phyloP scores from a whole-genome alignment of 1,140 invertebrate genomes.

The Megathymus violae region DNA sequence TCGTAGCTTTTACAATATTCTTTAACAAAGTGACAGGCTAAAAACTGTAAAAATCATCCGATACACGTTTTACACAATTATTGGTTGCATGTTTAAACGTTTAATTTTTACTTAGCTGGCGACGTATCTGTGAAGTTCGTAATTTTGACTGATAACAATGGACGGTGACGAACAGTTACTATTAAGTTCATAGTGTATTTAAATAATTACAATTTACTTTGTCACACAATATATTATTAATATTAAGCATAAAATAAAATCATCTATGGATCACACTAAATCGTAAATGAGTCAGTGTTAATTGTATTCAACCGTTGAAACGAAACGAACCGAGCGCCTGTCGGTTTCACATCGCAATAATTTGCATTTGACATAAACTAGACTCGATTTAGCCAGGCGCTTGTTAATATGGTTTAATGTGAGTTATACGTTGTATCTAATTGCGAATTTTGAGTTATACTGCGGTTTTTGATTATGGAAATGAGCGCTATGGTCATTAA shows the following conservation, averaged over 20 bases:
- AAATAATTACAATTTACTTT: too few species aligned
- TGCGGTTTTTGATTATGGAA: constrained; percentile 23
- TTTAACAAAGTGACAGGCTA: too few species aligned
- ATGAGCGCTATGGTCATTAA: constrained; percentile 24
- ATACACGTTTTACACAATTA: too few species aligned
- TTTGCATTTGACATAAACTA: constrained; percentile 33
- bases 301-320: constrained; percentile 20
- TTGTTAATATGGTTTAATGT: constrained; percentile 23
- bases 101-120: too few species aligned
- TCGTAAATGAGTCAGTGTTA: constrained; percentile 11
- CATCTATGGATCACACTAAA: constrained; percentile 9
- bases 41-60: too few species aligned
- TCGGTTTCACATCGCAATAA: constrained; percentile 31
- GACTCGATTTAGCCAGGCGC: constrained; percentile 31
- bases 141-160: too few species aligned
- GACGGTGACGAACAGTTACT: too few species aligned
- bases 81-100: too few species aligned
- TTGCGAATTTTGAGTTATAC: constrained; percentile 21
- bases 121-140: too few species aligned
- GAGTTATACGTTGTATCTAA: constrained; percentile 28
- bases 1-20: too few species aligned
- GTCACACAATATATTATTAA: not conserved
- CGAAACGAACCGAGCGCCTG: constrained; percentile 22
- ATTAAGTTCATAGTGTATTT: too few species aligned
- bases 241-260: constrained; percentile 11